Conservation (phyloP, 2,888 invertebrate genomes). For the Nebria brevicollis region DNA sequence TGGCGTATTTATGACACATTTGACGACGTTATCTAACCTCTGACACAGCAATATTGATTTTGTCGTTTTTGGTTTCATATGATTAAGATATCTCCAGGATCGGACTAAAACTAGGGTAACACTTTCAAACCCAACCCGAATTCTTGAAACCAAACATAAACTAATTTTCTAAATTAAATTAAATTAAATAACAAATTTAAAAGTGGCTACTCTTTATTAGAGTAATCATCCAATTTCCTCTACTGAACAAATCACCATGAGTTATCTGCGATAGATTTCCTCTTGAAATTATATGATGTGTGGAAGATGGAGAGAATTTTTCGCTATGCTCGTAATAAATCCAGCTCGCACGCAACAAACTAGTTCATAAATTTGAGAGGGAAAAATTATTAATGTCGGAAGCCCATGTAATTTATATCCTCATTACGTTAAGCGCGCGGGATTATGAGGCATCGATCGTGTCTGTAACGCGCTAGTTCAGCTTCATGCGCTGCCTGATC, state of each 20-base stretch:
- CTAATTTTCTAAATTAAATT: too few species aligned
- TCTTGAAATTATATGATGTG: not conserved
- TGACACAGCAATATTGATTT: not conserved
- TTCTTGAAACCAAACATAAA: too few species aligned
- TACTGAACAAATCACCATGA: not conserved
- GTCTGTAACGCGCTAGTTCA: not conserved
- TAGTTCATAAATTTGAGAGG: conserved; percentile 29
- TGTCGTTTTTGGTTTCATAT: not conserved
- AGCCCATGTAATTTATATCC: conserved; percentile 40
- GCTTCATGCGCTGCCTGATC: not conserved
- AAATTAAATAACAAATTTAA: not conserved
- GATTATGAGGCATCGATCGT: conserved; percentile 42
- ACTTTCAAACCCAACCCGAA: too few species aligned
- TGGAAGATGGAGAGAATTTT: not conserved
- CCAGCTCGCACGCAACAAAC: conserved; percentile 25
- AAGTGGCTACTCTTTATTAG: not conserved
- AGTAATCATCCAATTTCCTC: not conserved
- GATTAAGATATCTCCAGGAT: not conserved
- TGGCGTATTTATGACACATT: not conserved
- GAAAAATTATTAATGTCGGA: conserved; percentile 42
- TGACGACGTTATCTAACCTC: not conserved
- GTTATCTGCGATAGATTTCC: not conserved
- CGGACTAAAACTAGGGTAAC: not conserved
- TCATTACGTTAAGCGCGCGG: conserved; percentile 38
- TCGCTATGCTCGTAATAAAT: conserved; percentile 22